Evolutionary conservation across 2,113 vertebrate genomes (phyloP).

Genomic region (Cyprinus carpio): DNA sequence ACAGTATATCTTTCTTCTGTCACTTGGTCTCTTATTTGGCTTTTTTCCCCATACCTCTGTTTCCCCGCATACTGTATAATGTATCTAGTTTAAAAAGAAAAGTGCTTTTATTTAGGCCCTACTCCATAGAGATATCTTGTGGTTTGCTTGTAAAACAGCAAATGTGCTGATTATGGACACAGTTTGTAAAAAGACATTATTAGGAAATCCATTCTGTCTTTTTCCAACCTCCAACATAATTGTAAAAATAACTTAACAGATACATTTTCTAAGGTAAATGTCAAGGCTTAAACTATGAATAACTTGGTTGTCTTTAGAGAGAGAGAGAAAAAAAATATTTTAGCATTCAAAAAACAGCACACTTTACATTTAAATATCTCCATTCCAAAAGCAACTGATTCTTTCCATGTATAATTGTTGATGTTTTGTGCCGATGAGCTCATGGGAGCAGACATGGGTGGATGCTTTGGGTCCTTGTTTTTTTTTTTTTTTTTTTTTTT

Average conservation of each 20-base stretch:
- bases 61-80: neutral
- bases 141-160: neutral
- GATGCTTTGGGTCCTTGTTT: conserved; percentile 42
- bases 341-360: neutral
- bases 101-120: neutral
- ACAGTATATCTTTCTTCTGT: neutral
- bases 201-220: too few relatives aligned
- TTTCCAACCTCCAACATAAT: too few relatives aligned
- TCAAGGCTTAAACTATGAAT: too few relatives aligned
- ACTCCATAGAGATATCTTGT: neutral
- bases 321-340: too few relatives aligned
- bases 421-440: neutral
- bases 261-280: too few relatives aligned
- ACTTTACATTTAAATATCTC: neutral
- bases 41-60: neutral
- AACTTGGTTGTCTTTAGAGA: too few relatives aligned
- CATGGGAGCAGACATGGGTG: conserved; percentile 7
- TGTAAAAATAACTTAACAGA: too few relatives aligned
- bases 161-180: too few relatives aligned
- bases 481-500: conserved; percentile 24
- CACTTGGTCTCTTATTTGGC: neutral
- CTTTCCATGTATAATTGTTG: conserved; percentile 36
- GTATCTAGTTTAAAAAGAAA: neutral
- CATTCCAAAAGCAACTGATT: conserved; percentile 18
- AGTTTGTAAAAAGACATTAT: too few relatives aligned